Evolutionary conservation across 2,888 invertebrate species (phyloP).

Genomic region (Noctua fimbriata): DNA sequence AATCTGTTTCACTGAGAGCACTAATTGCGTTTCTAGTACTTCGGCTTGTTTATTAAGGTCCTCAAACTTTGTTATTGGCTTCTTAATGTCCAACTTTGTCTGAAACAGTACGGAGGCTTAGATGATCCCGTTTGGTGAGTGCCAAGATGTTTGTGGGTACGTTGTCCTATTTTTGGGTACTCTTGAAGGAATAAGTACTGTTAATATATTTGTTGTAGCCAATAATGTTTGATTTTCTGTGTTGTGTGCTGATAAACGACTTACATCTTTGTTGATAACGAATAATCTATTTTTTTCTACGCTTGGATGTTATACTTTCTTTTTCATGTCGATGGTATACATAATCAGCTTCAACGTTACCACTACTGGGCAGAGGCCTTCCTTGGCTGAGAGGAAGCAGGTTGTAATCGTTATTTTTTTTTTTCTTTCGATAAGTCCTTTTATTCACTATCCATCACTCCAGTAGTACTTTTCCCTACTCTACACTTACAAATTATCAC

Average conservation of each 20-base stretch:
- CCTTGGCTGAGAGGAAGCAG: background rate
- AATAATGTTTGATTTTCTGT: background rate
- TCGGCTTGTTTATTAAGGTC: slow-evolving; percentile 63
- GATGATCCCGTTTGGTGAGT: slow-evolving; percentile 47
- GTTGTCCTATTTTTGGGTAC: slow-evolving; percentile 1
- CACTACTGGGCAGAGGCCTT: background rate
- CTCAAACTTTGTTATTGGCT: slow-evolving; percentile 67
- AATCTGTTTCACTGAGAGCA: slow-evolving; percentile 60
- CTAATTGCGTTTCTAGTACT: slow-evolving; percentile 66
- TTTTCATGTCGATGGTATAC: background rate
- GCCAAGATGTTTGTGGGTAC: slow-evolving; percentile 31
- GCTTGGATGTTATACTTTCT: background rate
- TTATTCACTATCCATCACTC: too few relatives aligned
- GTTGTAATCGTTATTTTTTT: too few relatives aligned
- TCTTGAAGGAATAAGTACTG: background rate
- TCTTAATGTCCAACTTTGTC: slow-evolving; percentile 61
- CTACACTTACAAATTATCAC: too few relatives aligned
- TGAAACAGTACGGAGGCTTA: slow-evolving; percentile 35
- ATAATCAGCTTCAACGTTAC: background rate
- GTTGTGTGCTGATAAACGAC: background rate
- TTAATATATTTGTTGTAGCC: background rate
- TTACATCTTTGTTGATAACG: background rate
- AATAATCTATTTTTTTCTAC: background rate
- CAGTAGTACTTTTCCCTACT: too few relatives aligned
- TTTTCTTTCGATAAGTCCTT: too few relatives aligned